Evolutionary conservation across 1,140 invertebrate species (phyloP), one percentile per base, ranked within the genome.

Genomic region (Vanessa tameamea): DNA sequence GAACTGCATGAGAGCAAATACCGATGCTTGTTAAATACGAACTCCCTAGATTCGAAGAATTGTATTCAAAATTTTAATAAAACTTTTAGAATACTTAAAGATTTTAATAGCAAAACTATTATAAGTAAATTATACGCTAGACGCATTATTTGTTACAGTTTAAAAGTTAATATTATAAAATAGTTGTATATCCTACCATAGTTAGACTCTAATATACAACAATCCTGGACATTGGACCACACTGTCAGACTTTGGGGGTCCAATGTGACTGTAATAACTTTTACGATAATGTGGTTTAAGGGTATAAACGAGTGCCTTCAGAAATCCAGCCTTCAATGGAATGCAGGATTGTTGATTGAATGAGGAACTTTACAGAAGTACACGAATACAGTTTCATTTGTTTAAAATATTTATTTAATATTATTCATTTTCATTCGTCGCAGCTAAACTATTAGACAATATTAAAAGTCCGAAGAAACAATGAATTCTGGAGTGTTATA

Each of bases 251-350:
- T 57, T 37, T 37, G 53, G n/a, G 61, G 68, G 73, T 78, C 78
- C 79, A 72, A 65, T 77, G 76, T 75, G 61, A 64, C 72, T 48
- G 75, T 69, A 74, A 75, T 77, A 78, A 80, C 78, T 83, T 68
- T 82, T 81, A 85, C 78, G 76, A 84, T 87, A 80, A 81, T 81
- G 76, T 85, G 80, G 80, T 88, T 78, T 90, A 90, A 90, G 85
- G 87, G 88, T 91, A 85, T 87, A 84, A 91, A 91, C 90, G 87
- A 92, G 90, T 92, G 90, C 90, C 90, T 92, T 92, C 85, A 86
- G 82, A 87, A 87, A 87, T 92, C 90, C 89, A 91, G 90, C 90
- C 89, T 92, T 91, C 88, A 84, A 73, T 77, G 84, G 86, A 89
- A 86, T 78, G 87, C 89, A 82, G 87, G 87, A 88, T 89, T 87